phyloP scores from a whole-genome alignment of 1,140 invertebrate species.

The Zaprionus camerounensis region DNA sequence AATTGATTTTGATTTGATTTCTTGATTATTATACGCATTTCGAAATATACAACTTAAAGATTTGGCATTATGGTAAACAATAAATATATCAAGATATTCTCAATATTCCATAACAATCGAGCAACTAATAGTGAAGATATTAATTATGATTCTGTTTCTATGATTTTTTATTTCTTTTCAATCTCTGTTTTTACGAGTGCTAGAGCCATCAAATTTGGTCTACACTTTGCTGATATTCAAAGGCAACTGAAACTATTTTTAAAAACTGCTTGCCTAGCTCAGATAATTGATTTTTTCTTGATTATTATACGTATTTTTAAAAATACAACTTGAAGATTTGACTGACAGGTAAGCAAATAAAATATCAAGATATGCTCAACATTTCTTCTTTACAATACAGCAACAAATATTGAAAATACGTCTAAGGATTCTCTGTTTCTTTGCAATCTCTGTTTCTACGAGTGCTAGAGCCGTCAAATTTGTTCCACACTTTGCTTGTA shows the following conservation, averaged over 20 bases:
- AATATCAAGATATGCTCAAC: neutral
- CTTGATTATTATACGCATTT: neutral
- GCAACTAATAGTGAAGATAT: neutral
- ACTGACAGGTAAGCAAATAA: accelerated
- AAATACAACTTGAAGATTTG: neutral
- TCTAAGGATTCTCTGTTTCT: too few relatives aligned
- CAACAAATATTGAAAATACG: neutral
- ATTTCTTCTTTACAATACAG: neutral
- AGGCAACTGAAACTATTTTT: neutral
- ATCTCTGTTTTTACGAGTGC: neutral
- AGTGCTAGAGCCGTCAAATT: neutral
- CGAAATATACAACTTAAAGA: neutral
- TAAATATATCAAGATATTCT: neutral
- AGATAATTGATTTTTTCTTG: neutral
- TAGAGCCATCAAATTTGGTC: neutral
- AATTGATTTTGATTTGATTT: neutral
- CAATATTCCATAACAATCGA: neutral
- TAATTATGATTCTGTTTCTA: too few relatives aligned
- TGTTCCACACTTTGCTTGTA: neutral
- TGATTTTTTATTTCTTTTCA: too few relatives aligned
- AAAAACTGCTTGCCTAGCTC: accelerated
- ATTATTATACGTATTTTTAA: neutral
- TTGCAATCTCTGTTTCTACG: neutral
- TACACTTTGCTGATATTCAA: neutral
- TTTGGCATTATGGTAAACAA: neutral